phyloP scores from a whole-genome alignment of 2,113 vertebrate species.

The Proteles cristata region DNA sequence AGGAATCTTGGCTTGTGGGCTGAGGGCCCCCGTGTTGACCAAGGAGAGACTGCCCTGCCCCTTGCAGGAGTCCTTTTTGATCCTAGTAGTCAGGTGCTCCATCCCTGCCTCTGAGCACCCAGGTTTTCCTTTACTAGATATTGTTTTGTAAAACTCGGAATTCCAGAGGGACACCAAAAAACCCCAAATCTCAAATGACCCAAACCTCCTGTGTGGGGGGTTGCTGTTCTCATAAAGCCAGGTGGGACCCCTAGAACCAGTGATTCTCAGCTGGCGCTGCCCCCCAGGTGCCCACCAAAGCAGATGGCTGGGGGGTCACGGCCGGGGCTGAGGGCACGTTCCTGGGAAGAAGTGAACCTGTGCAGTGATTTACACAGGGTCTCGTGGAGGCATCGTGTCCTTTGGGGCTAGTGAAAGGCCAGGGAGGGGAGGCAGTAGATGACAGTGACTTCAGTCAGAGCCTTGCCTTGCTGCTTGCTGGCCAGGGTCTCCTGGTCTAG shows the following conservation, averaged over 20 bases:
- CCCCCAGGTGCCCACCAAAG: not conserved
- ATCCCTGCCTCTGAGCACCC: not conserved
- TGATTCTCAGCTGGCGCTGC: not conserved
- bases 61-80: not conserved
- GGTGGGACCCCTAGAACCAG: not conserved
- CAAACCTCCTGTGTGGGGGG: not conserved
- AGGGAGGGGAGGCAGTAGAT: not conserved
- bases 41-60: not conserved
- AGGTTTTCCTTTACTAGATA: not conserved
- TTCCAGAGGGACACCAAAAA: not conserved
- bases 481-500: not conserved
- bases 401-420: not conserved
- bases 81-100: not conserved
- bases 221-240: not conserved
- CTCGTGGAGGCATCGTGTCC: not conserved
- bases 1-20: not conserved
- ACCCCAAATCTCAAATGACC: not conserved
- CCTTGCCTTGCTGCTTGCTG: not conserved
- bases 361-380: not conserved
- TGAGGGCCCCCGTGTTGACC: not conserved
- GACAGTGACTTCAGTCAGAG: not conserved
- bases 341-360: not conserved
- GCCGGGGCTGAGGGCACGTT: not conserved
- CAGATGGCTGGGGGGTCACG: not conserved
- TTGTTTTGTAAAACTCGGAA: not conserved